Base-by-base conservation (phyloP, 2,797 vertebrate species). In the Pampus argenteus region DNA sequence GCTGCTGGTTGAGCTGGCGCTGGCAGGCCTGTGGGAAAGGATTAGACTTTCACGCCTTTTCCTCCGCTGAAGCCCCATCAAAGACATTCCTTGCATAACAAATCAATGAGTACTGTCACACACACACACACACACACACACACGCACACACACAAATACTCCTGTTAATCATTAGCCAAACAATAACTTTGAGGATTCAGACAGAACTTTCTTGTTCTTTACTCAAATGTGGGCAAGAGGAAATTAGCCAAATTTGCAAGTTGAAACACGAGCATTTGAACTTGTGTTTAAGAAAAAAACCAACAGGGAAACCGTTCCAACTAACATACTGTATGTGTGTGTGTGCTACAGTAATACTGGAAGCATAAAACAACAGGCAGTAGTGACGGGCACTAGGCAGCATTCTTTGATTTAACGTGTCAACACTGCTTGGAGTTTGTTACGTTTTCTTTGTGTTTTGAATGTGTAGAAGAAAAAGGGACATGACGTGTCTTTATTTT, bases 81-180 rank as follows among this genome's bases (percentile, higher is more conserved):
- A 96, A 97, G 95, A 90, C 95, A 96, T 97, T 96, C 95, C 94
- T 94, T 94, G 93, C 92, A 95, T 96, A 94, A 95, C 95, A 95
- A 95, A 94, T 95, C 90, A 93, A 89, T 93, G 94, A 94, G 93
- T 92, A 92, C 93, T 93, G 93, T 91, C 71, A 57, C 58, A 54
- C 74, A 34, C 70, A 25, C 54, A 64, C 25, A 54, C 55, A 66
- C 54, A 72, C 71, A 68, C 34, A 66, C 36, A 42, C 11, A 42
- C 29, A 51, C 49, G 42, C 61, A 28, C 50, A 42, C 28, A 50
- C 26, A 34, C 66, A 56, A n/a, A 74, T 23, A 69, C 47, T 58
- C 61, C 44, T 85, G 78, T 83, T 85, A 86, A 88, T 88, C 68
- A 83, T 86, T 88, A 71, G 61, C 52, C 57, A 71, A 61, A 78